A percentile compares a stretch with the other conserved stretches of the same genome.
phyloP scores from a whole-genome alignment of 1,140 invertebrate species.

The Cyphomyrmex costatus region DNA sequence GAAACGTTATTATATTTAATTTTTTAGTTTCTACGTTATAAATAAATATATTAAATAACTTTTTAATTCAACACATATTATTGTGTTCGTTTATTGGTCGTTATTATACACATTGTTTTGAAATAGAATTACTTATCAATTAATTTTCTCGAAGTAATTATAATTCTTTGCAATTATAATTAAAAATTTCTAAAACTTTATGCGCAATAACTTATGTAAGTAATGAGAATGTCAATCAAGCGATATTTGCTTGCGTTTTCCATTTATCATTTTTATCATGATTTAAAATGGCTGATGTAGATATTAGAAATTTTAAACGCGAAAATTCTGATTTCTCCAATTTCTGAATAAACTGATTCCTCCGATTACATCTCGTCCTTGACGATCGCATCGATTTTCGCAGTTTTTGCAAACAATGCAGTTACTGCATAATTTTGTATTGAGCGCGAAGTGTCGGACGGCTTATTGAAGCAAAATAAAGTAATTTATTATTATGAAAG shows the following conservation, averaged over 20 bases:
- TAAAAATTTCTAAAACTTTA: neutral
- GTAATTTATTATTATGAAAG: neutral
- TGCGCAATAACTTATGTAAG: neutral
- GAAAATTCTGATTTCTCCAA: neutral
- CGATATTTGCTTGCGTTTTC: neutral
- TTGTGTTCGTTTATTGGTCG: too few species aligned
- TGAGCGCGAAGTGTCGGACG: neutral
- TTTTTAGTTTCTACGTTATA: too few species aligned
- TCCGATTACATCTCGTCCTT: neutral
- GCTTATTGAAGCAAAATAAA: neutral
- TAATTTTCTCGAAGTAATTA: neutral
- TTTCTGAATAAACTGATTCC: slow-evolving; percentile 9
- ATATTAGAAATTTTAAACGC: neutral
- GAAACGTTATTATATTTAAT: too few species aligned
- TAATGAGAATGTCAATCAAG: neutral
- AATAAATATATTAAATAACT: too few species aligned
- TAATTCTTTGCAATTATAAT: neutral
- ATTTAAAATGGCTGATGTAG: neutral
- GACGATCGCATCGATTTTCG: slow-evolving; percentile 15
- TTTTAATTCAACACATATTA: too few species aligned
- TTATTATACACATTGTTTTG: too few species aligned
- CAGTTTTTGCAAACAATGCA: slow-evolving; percentile 5
- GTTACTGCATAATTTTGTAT: neutral
- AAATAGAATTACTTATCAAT: too few species aligned
- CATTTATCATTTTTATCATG: neutral